phyloP scores from a whole-genome alignment of 2,113 vertebrate genomes.

The Scomber scombrus region DNA sequence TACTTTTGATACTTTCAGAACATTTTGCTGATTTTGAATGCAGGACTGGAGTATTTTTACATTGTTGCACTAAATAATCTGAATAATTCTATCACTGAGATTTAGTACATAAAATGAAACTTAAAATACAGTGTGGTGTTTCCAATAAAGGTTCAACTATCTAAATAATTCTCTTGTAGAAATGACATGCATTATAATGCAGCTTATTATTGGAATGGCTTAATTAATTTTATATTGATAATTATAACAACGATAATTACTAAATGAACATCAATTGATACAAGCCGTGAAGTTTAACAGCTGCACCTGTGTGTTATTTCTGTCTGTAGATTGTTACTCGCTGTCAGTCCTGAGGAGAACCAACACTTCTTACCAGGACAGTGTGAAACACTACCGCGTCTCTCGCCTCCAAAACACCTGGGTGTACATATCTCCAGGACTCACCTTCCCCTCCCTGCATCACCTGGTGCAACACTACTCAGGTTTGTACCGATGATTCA shows the following conservation, averaged over 20 bases:
- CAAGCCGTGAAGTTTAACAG: not conserved
- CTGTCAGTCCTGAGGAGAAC: constrained; percentile 83
- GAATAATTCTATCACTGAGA: no score
- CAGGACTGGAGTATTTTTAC: no score
- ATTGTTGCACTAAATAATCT: no score
- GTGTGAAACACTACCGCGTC: constrained; percentile 89
- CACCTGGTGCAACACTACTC: constrained; percentile 89
- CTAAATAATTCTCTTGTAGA: no score
- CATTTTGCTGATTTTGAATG: no score
- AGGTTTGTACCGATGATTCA: constrained; percentile 68
- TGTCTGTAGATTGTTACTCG: constrained; percentile 83
- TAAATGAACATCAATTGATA: not conserved
- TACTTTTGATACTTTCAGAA: no score
- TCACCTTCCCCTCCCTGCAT: constrained; percentile 88
- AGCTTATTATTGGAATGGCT: not conserved
- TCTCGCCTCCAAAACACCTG: constrained; percentile 85
- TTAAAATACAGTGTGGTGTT: not conserved
- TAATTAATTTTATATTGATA: not conserved
- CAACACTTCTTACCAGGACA: constrained; percentile 60
- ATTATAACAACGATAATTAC: no score
- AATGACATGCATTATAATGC: not conserved
- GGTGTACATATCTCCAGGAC: constrained; percentile 87
- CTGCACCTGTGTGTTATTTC: not conserved
- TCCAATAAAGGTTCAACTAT: no score
- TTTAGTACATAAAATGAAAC: not conserved